Percentiles rank a stretch among this genome's conserved stretches.
Conservation (phyloP, 2,888 invertebrate genomes). For the Pardosa pseudoannulata region DNA sequence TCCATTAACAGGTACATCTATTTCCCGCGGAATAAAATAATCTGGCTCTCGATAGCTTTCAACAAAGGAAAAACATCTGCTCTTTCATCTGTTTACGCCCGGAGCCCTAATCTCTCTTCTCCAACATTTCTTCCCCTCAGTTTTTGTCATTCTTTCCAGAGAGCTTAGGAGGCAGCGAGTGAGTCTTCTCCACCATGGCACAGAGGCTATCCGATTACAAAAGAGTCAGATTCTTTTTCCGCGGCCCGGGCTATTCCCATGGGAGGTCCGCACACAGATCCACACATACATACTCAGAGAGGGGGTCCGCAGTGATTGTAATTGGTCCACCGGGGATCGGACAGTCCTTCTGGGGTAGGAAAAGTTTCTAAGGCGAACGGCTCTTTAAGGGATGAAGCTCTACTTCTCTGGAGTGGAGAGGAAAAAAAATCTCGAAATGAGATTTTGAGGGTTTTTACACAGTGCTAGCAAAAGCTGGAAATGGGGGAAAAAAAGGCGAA, state of each 20-base stretch:
- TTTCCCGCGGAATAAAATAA: not conserved
- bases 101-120: constrained; percentile 10
- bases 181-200: not conserved
- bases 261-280: not conserved
- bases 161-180: not conserved
- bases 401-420: no score
- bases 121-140: not conserved
- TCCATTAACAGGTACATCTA: not conserved
- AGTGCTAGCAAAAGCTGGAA: no score
- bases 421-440: not conserved
- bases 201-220: constrained; percentile 65
- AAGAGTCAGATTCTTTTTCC: constrained; percentile 15
- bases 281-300: not conserved
- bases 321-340: not conserved
- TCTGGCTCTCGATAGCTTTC: constrained; percentile 2
- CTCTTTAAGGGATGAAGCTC: not conserved
- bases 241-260: not conserved
- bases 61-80: constrained; percentile 20
- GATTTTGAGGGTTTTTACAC: not conserved
- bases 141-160: not conserved
- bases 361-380: not conserved
- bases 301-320: constrained; percentile 15
- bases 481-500: no score
- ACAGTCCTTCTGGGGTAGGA: not conserved
- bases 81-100: constrained; percentile 24